Evolutionary conservation across 2,113 vertebrate species (phyloP), one percentile per base, ranked within the genome.

Genomic region (Mugil cephalus): DNA sequence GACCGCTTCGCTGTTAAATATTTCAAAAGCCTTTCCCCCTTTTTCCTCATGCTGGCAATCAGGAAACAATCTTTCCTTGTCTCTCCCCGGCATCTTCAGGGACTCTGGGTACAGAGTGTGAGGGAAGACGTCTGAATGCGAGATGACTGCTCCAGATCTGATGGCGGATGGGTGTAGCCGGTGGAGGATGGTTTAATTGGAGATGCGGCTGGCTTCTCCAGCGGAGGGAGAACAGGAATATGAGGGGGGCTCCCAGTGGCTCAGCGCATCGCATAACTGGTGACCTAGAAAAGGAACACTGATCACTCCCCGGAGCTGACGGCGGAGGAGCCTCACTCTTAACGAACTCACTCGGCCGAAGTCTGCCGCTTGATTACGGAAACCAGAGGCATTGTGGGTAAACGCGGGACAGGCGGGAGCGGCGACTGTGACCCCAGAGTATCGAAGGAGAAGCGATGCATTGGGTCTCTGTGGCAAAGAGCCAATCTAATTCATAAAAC

Each of bases 261-360:
- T 89, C 86, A 13, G 78, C 60, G 80, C 89, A 67, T 88, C 90
- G 45, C 90, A 90, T 84, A 90, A 90, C 84, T 75, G 83, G 84
- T 93, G 93, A 94, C 92, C 93, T 94, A 93, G 92, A 94, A 94
- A 93, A 92, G 75, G 82, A 92, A 88, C 81, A 75, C 90, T 92
- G 88, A 93, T 92, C 89, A 88, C 91, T 91, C 91, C 90, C 88
- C 55, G 74, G 90, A 90, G 91, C 62, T 87, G 87, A 77, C 63
- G 71, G 75, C 70, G 47, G 65, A 84, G 77, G 53, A 88, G 85
- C 48, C 53, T 50, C 69, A 10, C 63, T 58, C 58, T 74, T 82
- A 79, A 79, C 50, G 19, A 89, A 88, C 43, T 50, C 77, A 59
- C 45, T 18, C 2, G 63, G 75, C 77, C 69, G 13, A 68, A 77